These are phyloP conservation scores for Diorhabda sublineata DNA, from an alignment of 1,140 invertebrate species.

Conservation along the genomic window DNA sequence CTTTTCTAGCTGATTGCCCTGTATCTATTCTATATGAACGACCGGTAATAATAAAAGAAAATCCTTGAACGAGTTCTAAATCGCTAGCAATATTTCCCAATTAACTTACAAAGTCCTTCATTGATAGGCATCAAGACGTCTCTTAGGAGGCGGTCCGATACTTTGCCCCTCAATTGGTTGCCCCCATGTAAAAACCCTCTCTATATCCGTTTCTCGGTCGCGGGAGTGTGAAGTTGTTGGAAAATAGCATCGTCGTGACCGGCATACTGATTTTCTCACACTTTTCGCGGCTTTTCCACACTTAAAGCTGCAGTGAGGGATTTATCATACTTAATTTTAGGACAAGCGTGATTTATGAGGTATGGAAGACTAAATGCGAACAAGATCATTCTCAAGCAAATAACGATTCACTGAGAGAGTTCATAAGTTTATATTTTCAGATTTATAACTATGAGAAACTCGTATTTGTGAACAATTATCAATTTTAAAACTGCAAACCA, in stretches of 20 bases:
- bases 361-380: slow-evolving; percentile 3
- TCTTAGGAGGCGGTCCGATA: slow-evolving; percentile 11
- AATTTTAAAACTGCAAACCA: no score
- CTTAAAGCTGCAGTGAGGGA: slow-evolving; percentile 13
- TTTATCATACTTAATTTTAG: slow-evolving; percentile 18
- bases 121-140: slow-evolving; percentile 26
- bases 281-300: slow-evolving; percentile 4
- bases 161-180: slow-evolving; percentile 21
- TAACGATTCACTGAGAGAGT: no score
- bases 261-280: slow-evolving; percentile 13
- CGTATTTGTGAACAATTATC: no score
- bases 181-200: slow-evolving; percentile 19
- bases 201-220: slow-evolving; percentile 14
- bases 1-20: no score
- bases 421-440: no score
- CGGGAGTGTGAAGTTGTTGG: slow-evolving; percentile 39
- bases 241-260: slow-evolving; percentile 36
- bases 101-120: slow-evolving; percentile 26
- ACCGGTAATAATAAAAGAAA: neutral
- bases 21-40: neutral
- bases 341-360: slow-evolving; percentile 17
- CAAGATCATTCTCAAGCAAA: neutral
- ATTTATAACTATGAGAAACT: no score
- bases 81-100: slow-evolving; percentile 24
- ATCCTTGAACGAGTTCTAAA: slow-evolving; percentile 5